Percentiles rank a stretch among this genome's conserved stretches.
Evolutionary conservation across 2,797 vertebrate genomes (phyloP).

Genomic region (Eidolon dupreanum): DNA sequence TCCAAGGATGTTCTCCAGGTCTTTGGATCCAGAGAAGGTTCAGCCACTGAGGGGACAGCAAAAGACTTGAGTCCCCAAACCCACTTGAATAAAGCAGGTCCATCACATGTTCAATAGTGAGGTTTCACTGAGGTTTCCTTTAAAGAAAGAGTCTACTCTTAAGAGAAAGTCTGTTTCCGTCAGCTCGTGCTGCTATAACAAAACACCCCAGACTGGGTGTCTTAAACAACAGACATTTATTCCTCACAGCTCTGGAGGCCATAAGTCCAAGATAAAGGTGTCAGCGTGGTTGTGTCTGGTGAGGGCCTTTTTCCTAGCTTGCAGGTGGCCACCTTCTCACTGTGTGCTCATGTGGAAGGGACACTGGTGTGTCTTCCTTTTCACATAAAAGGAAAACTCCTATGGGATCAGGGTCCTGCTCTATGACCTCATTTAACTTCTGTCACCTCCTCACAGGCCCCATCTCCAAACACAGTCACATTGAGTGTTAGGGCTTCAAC

Average conservation of each 20-base stretch:
- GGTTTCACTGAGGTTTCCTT: neutral
- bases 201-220: accelerated
- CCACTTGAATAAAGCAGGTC: neutral
- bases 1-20: neutral
- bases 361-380: neutral
- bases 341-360: neutral
- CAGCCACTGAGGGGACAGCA: neutral
- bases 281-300: neutral
- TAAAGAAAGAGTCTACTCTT: neutral
- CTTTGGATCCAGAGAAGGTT: neutral
- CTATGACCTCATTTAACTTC: neutral
- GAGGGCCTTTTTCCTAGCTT: neutral
- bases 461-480: neutral
- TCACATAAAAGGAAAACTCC: neutral
- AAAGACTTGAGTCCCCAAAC: too few species aligned
- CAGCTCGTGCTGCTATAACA: accelerated
- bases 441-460: neutral
- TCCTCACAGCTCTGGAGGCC: neutral
- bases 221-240: neutral
- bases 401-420: neutral
- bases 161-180: neutral
- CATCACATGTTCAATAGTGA: accelerated
- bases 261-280: neutral
- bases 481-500: neutral
- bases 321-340: accelerated